Percentiles rank a stretch among this genome's conserved stretches.
phyloP scores from a whole-genome alignment of 2,113 vertebrate genomes.

The Gymnorhina tibicen region DNA sequence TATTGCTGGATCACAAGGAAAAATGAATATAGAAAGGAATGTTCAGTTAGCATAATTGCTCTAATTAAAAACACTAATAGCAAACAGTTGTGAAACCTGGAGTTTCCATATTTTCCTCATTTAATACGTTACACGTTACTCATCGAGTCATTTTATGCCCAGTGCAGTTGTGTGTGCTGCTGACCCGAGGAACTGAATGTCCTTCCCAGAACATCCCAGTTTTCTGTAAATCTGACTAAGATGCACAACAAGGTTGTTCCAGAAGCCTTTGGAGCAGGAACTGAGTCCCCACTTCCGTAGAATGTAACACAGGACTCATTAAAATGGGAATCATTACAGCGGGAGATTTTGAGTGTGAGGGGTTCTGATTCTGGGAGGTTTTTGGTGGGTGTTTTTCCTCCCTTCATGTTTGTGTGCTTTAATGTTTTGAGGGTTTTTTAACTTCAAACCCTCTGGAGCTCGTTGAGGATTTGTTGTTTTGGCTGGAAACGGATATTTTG shows the following conservation, averaged over 20 bases:
- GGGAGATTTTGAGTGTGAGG: neutral
- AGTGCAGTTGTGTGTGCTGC: neutral
- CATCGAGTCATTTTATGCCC: neutral
- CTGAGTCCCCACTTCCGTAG: neutral
- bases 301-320: neutral
- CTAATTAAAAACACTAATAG: neutral
- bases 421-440: neutral
- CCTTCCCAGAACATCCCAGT: neutral
- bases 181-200: neutral
- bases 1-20: neutral
- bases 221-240: neutral
- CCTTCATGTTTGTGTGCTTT: neutral
- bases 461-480: constrained; percentile 7
- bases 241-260: neutral
- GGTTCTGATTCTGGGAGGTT: neutral
- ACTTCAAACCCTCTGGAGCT: neutral
- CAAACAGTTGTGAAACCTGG: neutral
- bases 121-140: neutral
- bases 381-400: neutral
- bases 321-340: neutral
- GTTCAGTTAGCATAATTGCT: neutral
- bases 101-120: neutral
- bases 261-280: neutral
- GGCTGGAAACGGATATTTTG: constrained; percentile 31
- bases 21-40: neutral